These are phyloP conservation scores for Macaria notata DNA, from an alignment of 2,888 invertebrate genomes.

Conservation along the genomic window DNA sequence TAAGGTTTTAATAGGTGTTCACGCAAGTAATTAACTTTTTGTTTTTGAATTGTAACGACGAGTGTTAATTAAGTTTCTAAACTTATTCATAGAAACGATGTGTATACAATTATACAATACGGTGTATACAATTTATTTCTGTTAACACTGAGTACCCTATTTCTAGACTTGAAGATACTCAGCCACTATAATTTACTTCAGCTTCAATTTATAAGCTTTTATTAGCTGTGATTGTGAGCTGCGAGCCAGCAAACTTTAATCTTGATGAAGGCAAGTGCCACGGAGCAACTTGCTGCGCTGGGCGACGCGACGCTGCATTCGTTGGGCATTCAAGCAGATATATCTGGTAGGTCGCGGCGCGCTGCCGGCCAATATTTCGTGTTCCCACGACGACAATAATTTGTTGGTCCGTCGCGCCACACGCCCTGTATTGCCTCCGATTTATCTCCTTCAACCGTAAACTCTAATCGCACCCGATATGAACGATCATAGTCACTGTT, in stretches of 20 bases:
- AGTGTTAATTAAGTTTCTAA: neutral
- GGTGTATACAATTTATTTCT: too few species aligned
- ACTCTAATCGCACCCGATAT: conserved; percentile 60
- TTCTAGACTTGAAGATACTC: too few species aligned
- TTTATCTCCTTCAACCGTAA: conserved; percentile 64
- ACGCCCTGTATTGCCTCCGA: conserved; percentile 60
- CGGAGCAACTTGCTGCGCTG: conserved; percentile 26
- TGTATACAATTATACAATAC: too few species aligned
- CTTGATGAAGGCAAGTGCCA: conserved; percentile 35
- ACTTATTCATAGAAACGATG: neutral
- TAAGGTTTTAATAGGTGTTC: too few species aligned
- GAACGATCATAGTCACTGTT: conserved; percentile 51
- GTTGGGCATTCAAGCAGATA: conserved; percentile 43
- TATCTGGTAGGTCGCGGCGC: conserved; percentile 56
- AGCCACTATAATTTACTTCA: too few species aligned
- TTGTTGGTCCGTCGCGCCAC: conserved; percentile 71
- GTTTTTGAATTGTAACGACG: too few species aligned
- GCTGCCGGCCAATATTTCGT: conserved; percentile 67
- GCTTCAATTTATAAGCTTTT: too few species aligned
- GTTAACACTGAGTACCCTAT: too few species aligned
- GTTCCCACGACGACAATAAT: conserved; percentile 75
- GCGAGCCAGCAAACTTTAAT: conserved; percentile 29
- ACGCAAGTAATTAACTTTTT: too few species aligned
- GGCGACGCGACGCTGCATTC: conserved; percentile 25
- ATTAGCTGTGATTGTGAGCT: neutral